These are phyloP conservation scores for Cyclophora albipunctata DNA, from an alignment of 2,888 invertebrate genomes.

Conservation along the genomic window DNA sequence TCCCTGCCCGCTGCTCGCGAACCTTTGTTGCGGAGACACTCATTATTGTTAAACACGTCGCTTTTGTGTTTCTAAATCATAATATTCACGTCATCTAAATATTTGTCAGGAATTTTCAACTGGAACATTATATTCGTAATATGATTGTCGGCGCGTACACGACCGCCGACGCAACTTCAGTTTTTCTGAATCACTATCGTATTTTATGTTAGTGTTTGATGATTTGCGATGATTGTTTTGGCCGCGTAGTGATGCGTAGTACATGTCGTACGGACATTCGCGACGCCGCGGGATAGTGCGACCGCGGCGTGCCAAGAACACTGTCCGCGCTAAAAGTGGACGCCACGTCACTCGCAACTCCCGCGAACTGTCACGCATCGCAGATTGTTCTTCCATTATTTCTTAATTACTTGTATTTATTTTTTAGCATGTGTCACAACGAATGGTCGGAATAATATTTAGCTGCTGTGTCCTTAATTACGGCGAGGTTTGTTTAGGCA, in stretches of 20 bases:
- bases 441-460: conserved; percentile 12
- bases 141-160: not conserved
- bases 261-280: not conserved
- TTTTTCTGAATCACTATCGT: conserved; percentile 6
- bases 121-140: not conserved
- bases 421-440: conserved; percentile 15
- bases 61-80: not conserved
- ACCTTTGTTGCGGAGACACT: conserved; percentile 11
- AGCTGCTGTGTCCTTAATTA: not conserved
- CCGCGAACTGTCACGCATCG: conserved; percentile 34
- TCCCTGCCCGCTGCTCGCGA: not conserved
- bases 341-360: conserved; percentile 45
- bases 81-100: not conserved
- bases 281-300: not conserved
- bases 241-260: conserved; percentile 7
- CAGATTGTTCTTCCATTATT: conserved; percentile 23
- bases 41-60: not conserved
- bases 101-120: not conserved
- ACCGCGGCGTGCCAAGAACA: conserved; percentile 45
- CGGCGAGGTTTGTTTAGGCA: no score
- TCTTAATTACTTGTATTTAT: conserved; percentile 35
- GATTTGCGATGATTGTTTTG: conserved; percentile 7
- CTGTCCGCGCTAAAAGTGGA: conserved; percentile 57
- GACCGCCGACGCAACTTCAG: not conserved
- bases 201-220: conserved; percentile 4